A percentile compares a stretch with the other conserved stretches of the same genome.
phyloP scores from a whole-genome alignment of 2,113 vertebrate genomes.

The Hippocampus zosterae region DNA sequence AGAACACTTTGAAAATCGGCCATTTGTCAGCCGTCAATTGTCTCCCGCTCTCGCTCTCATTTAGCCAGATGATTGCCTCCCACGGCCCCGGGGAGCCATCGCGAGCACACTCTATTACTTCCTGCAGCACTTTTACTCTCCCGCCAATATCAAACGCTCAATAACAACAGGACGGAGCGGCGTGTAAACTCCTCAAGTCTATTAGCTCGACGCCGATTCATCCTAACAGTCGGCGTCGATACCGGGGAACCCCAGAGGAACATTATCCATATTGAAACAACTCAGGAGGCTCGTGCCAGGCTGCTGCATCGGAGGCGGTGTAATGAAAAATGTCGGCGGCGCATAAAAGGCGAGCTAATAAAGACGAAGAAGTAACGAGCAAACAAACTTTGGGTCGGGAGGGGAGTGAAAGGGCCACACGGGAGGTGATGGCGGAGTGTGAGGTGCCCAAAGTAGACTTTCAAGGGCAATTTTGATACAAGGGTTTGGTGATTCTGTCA shows the following conservation, averaged over 20 bases:
- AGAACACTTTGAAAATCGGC: constrained; percentile 61
- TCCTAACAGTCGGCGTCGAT: constrained; percentile 46
- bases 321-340: constrained; percentile 38
- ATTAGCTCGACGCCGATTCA: constrained; percentile 61
- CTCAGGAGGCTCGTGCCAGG: constrained; percentile 36
- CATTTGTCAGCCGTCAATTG: constrained; percentile 64
- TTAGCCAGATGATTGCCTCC: constrained; percentile 72
- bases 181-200: constrained; percentile 61
- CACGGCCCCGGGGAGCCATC: constrained; percentile 62
- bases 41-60: constrained; percentile 56
- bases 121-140: constrained; percentile 71
- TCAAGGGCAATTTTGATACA: background rate
- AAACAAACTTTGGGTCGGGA: constrained; percentile 26
- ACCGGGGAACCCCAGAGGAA: constrained; percentile 54
- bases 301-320: constrained; percentile 32
- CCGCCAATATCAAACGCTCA: constrained; percentile 69
- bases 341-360: constrained; percentile 33
- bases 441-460: background rate
- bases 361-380: constrained; percentile 27
- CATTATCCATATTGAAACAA: constrained; percentile 53
- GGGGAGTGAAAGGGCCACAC: background rate
- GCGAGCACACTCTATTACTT: constrained; percentile 71
- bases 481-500: background rate
- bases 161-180: constrained; percentile 65
- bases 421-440: background rate